Evolutionary conservation across 2,797 vertebrate genomes (phyloP), one percentile per base, ranked within the genome.

Genomic region (Champsocephalus gunnari): DNA sequence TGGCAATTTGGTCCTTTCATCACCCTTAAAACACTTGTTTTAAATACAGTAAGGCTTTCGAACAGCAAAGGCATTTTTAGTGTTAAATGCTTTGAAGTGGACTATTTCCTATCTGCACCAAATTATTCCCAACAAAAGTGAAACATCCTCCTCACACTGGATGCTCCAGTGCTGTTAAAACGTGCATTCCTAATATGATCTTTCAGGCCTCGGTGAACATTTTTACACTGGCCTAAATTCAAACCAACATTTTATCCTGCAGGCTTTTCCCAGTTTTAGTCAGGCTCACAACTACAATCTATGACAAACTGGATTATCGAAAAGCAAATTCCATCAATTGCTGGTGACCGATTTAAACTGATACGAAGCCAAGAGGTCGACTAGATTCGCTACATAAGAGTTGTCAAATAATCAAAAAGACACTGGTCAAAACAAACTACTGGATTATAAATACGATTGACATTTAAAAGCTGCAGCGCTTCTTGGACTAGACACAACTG

Each of bases 41-140:
- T 54, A 51, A 77, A 71, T 68, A 68, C 8, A 67, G 53, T 85
- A 92, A 90, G 91, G 90, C 87, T 77, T 72, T 80, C 44, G 2
- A 73, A 88, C 62, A 43, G 16, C 34, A 80, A 89, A 87, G 82
- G 81, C 81, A 67, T 79, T 72, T 73, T 69, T 51, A 28, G 68
- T 67, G 62, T 77, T 80, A 65, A 77, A 81, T 76, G 73, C 55
- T 73, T 49, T 57, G 11, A 74, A 65, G 63, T 70, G 51, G 66
- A 6, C 41, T 1, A 4, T 69, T 80, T 72, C 34, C 55, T 7
- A 19, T 12, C 28, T 47, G 70, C 49, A 70, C 32, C 12, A 58
- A 49, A 61, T 41, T 59, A 21, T 70, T 41, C 38, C 44, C 48
- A 34, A 7, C 3, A 19, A 48, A 61, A 12, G 38, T 61, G 4